Conservation (phyloP, 2,797 vertebrate genomes). For the Gila robusta region DNA sequence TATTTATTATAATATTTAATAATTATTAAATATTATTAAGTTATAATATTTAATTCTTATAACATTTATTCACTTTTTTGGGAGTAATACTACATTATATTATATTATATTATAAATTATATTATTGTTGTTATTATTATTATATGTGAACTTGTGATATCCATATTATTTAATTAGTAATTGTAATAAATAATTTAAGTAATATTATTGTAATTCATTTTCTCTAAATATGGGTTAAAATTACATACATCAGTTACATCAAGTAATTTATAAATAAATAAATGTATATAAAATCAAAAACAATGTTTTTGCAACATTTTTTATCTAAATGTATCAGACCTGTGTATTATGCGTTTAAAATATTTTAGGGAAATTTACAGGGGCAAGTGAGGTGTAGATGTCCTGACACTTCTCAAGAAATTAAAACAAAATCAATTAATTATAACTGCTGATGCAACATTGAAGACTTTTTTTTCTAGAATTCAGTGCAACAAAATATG, state of each 20-base stretch:
- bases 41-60: too few relatives aligned
- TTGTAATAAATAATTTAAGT: not conserved
- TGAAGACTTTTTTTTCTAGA: not conserved
- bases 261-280: not conserved
- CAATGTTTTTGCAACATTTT: not conserved
- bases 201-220: not conserved
- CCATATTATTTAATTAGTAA: not conserved
- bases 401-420: not conserved
- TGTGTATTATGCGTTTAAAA: not conserved
- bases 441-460: not conserved
- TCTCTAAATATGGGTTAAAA: not conserved
- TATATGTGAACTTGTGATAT: not conserved
- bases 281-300: not conserved
- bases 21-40: too few relatives aligned
- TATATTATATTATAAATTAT: not conserved
- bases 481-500: not conserved
- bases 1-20: not conserved
- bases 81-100: not conserved
- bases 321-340: too few relatives aligned
- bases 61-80: not conserved
- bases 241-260: not conserved
- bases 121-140: not conserved
- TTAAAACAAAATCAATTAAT: not conserved
- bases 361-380: not conserved
- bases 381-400: not conserved